These are phyloP conservation scores for Tonatia bakeri DNA, from an alignment of 2,113 vertebrate species.

Conservation along the genomic window DNA sequence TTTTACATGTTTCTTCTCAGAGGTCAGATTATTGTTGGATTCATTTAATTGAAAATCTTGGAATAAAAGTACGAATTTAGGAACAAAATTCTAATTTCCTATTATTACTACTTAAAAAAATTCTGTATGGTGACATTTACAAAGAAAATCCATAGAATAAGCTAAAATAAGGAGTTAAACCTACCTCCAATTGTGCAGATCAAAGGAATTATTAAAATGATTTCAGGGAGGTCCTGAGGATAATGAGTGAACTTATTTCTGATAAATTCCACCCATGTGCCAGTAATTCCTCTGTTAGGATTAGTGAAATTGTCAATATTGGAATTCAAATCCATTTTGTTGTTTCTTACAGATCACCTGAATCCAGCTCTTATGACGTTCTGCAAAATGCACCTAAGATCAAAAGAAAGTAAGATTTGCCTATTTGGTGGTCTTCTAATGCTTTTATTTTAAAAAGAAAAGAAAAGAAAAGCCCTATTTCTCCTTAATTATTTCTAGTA, in stretches of 20 bases:
- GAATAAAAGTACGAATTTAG: not conserved
- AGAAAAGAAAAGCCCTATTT: not conserved
- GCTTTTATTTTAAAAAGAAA: not conserved
- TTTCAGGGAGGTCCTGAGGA: conserved; percentile 40
- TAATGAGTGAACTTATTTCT: fast-evolving
- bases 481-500: not conserved
- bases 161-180: not conserved
- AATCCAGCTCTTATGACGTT: not conserved
- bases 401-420: not conserved
- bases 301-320: fast-evolving
- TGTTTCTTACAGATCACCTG: not conserved
- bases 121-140: not conserved
- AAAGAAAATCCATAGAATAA: not conserved
- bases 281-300: fast-evolving
- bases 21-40: not conserved
- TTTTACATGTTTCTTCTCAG: not conserved
- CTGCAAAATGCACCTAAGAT: conserved; percentile 2
- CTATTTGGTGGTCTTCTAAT: not conserved
- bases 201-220: conserved; percentile 53
- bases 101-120: not conserved
- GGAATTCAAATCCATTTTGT: not conserved
- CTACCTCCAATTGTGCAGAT: conserved; percentile 62
- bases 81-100: conserved; percentile 11
- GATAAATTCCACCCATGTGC: not conserved
- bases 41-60: not conserved